A percentile compares a stretch with the other conserved stretches of the same genome.
phyloP scores from a whole-genome alignment of 2,797 vertebrate species.

The Garrulus glandarius region DNA sequence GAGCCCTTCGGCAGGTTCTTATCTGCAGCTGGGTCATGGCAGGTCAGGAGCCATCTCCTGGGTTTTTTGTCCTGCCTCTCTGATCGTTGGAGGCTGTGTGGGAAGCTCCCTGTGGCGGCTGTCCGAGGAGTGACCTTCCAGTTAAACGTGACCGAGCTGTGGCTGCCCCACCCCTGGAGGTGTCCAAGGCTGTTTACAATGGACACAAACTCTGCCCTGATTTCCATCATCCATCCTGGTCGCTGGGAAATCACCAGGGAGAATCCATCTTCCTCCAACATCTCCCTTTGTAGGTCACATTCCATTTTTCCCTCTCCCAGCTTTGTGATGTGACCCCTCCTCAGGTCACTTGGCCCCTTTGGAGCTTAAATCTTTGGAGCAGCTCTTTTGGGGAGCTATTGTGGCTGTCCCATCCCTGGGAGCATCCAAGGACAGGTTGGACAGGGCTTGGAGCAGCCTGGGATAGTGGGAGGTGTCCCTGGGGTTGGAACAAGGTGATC shows the following conservation, averaged over 20 bases:
- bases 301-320: neutral
- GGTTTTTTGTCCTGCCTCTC: accelerated
- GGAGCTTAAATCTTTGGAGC: neutral
- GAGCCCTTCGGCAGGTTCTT: neutral
- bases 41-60: neutral
- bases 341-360: neutral
- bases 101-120: accelerated
- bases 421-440: neutral
- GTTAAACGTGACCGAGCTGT: neutral
- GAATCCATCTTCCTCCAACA: neutral
- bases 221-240: neutral
- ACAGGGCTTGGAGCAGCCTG: neutral
- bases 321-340: neutral
- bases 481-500: neutral
- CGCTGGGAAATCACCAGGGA: neutral
- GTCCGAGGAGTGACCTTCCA: neutral
- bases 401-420: neutral
- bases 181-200: neutral
- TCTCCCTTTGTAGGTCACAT: neutral
- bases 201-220: neutral
- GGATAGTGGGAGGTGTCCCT: accelerated
- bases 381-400: neutral
- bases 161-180: neutral
- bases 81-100: neutral
- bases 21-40: accelerated